Percentiles rank a stretch among this genome's conserved stretches.
These are phyloP conservation scores for Nebria salina DNA, from an alignment of 2,888 invertebrate species.

Conservation along the genomic window DNA sequence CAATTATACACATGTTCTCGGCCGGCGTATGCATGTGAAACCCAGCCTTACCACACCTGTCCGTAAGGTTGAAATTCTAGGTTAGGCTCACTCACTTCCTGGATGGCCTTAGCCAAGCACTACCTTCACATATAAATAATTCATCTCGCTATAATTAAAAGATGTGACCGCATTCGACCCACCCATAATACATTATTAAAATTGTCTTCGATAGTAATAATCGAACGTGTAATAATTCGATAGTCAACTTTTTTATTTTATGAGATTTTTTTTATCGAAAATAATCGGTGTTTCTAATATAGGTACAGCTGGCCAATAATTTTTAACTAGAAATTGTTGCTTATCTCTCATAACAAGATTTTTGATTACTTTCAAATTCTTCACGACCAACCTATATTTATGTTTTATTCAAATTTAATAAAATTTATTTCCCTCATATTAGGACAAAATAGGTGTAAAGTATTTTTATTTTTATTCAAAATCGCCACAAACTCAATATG, in stretches of 20 bases:
- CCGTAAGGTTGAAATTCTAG: constrained; percentile 29
- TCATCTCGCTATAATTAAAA: constrained; percentile 46
- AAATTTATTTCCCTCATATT: no score
- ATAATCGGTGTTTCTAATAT: neutral
- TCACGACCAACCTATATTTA: no score
- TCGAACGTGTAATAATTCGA: constrained; percentile 42
- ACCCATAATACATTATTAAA: constrained; percentile 47
- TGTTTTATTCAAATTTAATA: no score
- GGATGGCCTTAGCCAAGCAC: constrained; percentile 32
- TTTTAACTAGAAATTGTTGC: neutral
- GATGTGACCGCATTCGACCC: constrained; percentile 46
- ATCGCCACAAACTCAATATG: no score
- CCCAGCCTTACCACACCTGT: neutral
- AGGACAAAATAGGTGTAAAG: no score
- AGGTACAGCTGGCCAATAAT: constrained; percentile 7
- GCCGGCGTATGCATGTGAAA: constrained; percentile 2
- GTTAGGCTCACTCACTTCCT: constrained; percentile 34
- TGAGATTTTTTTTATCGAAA: neutral
- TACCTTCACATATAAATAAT: constrained; percentile 47
- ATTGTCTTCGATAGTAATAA: constrained; percentile 41
- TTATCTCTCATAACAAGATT: neutral
- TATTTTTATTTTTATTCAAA: no score
- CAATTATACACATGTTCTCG: constrained; percentile 39
- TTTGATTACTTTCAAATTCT: no score
- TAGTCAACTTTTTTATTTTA: constrained; percentile 20